Conservation (phyloP, 2,797 vertebrate genomes). For the Aotus griseimembra region DNA sequence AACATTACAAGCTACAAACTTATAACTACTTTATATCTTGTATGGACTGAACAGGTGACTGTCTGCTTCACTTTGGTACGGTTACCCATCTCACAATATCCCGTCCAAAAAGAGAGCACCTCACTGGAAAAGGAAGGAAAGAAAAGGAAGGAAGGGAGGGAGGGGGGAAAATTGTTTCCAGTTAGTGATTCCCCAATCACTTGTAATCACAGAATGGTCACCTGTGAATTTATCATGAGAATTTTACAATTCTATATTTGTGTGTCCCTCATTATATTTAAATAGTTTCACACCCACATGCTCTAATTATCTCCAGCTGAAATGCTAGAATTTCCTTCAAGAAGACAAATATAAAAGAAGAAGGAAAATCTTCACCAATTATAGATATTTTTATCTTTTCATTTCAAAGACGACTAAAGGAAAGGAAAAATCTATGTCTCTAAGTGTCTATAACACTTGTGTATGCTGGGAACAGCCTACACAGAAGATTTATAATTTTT, state of each 20-base stretch:
- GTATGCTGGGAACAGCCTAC: background rate
- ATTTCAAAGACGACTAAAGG: background rate
- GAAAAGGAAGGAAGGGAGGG: background rate
- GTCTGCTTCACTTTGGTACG: background rate
- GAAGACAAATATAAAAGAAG: constrained; percentile 7
- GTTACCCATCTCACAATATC: background rate
- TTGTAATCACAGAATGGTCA: background rate
- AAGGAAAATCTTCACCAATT: background rate
- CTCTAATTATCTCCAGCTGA: constrained; percentile 35
- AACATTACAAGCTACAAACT: background rate
- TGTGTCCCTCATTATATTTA: background rate
- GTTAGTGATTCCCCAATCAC: background rate
- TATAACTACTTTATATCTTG: background rate
- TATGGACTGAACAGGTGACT: background rate
- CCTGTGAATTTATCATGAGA: background rate
- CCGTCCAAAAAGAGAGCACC: background rate
- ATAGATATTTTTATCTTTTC: background rate
- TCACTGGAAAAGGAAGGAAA: background rate
- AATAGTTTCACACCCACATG: background rate
- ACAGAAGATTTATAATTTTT: background rate
- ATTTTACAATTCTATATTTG: background rate
- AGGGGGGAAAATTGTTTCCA: background rate
- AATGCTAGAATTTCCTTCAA: constrained; percentile 19
- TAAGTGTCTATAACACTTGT: background rate
- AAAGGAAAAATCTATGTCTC: background rate